A percentile compares a stretch with the other conserved stretches of the same genome.
phyloP scores from a whole-genome alignment of 2,113 vertebrate genomes.

The Datnioides undecimradiatus region DNA sequence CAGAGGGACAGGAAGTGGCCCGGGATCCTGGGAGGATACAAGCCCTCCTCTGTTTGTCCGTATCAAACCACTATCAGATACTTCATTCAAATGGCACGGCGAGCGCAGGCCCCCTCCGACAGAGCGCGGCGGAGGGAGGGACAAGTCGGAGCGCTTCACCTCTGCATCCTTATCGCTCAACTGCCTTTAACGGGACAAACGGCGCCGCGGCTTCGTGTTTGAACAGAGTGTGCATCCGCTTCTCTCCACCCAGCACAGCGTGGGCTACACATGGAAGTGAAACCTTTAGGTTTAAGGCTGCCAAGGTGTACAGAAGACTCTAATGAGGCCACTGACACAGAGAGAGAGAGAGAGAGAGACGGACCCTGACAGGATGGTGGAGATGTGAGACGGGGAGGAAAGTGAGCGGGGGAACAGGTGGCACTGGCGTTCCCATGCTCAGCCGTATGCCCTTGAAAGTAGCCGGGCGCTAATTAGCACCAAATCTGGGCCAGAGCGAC shows the following conservation, averaged over 20 bases:
- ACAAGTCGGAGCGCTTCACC: conserved; percentile 41
- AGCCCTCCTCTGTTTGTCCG: conserved; percentile 79
- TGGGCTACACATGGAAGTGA: neutral
- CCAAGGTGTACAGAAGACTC: neutral
- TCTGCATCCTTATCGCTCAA: conserved; percentile 52
- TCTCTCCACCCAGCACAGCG: neutral
- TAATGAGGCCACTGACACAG: conserved; percentile 19
- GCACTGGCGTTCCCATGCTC: conserved; percentile 56
- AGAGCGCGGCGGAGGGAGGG: conserved; percentile 35
- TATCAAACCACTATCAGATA: conserved; percentile 75
- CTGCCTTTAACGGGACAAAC: conserved; percentile 4
- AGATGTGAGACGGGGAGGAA: neutral
- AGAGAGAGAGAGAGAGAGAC: conserved; percentile 16
- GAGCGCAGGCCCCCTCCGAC: conserved; percentile 47
- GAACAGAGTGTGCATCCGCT: neutral
- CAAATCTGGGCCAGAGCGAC: conserved; percentile 79
- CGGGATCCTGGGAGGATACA: conserved; percentile 76
- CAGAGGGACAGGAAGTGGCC: conserved; percentile 81
- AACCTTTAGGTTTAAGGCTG: neutral
- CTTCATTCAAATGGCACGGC: conserved; percentile 77
- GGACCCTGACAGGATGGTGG: conserved; percentile 1
- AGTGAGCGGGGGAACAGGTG: conserved; percentile 74
- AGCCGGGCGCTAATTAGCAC: conserved; percentile 76
- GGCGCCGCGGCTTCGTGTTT: conserved; percentile 2
- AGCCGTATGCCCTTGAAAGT: conserved; percentile 58